These are phyloP conservation scores for Phortica magna DNA, from an alignment of 2,888 invertebrate genomes.

Conservation along the genomic window DNA sequence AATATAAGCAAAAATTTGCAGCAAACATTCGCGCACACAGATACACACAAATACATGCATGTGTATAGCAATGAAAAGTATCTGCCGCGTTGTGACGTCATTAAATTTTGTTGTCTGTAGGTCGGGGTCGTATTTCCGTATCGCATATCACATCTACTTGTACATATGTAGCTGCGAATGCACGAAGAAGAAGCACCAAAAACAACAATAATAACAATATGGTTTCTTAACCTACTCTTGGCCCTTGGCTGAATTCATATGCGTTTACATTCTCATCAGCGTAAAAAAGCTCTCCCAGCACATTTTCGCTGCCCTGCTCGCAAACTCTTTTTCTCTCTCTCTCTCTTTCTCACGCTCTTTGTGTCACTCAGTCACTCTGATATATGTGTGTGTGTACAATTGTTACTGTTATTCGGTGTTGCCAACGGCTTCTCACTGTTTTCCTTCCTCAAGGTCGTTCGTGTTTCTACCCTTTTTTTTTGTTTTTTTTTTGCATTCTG, in stretches of 20 bases:
- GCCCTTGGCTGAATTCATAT: not conserved
- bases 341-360: constrained; percentile 7
- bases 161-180: not conserved
- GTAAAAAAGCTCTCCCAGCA: not conserved
- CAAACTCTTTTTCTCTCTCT: not conserved
- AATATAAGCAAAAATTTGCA: not conserved
- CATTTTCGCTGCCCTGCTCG: not conserved
- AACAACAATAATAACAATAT: not conserved
- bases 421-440: constrained; percentile 18
- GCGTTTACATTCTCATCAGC: constrained; percentile 13
- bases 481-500: not conserved
- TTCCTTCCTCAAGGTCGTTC: constrained; percentile 22
- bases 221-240: constrained; percentile 1
- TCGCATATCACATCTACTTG: not conserved
- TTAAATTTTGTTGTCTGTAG: constrained; percentile 56
- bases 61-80: not conserved
- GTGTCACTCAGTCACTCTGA: not conserved
- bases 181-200: not conserved
- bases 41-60: not conserved
- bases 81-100: constrained; percentile 66
- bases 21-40: not conserved
- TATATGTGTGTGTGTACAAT: not conserved
- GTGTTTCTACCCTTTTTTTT: not conserved
- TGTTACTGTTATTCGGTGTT: constrained; percentile 17
- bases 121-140: constrained; percentile 55